phyloP scores from a whole-genome alignment of 2,797 vertebrate genomes.

The Phoeniculus purpureus region DNA sequence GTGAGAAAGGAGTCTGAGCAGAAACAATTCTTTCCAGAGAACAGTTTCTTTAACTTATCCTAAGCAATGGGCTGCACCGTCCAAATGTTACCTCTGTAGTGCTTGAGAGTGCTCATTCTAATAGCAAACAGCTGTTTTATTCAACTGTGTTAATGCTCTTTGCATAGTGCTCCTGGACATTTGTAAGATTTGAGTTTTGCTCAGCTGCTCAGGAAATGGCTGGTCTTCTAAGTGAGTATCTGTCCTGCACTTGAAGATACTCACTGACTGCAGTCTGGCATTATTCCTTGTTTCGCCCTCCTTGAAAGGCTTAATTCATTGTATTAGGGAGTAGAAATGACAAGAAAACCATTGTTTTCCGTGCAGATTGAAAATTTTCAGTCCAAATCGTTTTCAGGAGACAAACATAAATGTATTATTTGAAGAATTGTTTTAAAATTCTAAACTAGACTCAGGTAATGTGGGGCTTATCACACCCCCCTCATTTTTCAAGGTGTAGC shows the following conservation, averaged over 20 bases:
- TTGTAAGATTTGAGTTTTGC: not conserved
- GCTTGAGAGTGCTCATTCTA: not conserved
- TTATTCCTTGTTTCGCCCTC: not conserved
- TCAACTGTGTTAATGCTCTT: not conserved
- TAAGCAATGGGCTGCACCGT: not conserved
- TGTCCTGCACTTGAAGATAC: not conserved
- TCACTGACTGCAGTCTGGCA: not conserved
- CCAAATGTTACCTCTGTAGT: not conserved
- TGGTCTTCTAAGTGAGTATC: not conserved
- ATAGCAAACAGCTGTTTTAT: conserved; percentile 10
- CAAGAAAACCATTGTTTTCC: not conserved
- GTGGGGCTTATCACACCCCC: not conserved
- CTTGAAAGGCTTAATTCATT: not conserved
- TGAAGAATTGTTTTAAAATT: not conserved
- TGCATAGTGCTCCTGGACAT: not conserved
- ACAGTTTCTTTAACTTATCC: not conserved
- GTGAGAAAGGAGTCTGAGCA: conserved; percentile 11
- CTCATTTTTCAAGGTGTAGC: not conserved
- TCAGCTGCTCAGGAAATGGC: not conserved
- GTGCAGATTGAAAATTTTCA: not conserved
- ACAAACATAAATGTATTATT: not conserved
- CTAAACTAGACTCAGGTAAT: not conserved
- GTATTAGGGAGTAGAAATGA: not conserved
- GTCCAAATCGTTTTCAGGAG: not conserved
- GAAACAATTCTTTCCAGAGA: conserved; percentile 35